Evolutionary conservation across 2,113 vertebrate species (phyloP).

Genomic region (Anser cygnoides): DNA sequence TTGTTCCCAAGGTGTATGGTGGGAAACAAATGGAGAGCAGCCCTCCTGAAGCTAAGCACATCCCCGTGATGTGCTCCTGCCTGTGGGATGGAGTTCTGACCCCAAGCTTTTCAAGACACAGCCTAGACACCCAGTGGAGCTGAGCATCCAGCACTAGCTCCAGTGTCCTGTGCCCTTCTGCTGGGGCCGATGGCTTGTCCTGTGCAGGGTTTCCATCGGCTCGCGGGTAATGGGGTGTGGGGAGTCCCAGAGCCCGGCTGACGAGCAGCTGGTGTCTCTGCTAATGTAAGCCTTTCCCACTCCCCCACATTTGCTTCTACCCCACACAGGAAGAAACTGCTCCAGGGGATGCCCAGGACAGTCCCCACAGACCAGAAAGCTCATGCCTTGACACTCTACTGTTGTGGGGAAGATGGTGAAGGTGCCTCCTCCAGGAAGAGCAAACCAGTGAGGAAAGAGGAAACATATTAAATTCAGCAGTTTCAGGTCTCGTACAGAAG

Average conservation of each 20-base stretch:
- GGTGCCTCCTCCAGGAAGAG: neutral
- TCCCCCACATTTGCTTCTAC: neutral
- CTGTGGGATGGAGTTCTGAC: neutral
- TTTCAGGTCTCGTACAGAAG: neutral
- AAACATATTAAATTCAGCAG: neutral
- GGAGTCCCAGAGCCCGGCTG: neutral
- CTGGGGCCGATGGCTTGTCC: neutral
- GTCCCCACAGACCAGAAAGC: neutral
- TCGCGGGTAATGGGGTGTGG: neutral
- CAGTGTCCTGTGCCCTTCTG: neutral
- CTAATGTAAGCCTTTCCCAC: neutral
- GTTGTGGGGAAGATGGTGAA: neutral
- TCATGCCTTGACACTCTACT: neutral
- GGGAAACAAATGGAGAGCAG: neutral
- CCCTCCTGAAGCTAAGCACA: neutral
- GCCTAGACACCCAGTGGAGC: neutral
- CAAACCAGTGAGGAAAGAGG: neutral
- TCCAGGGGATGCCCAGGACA: neutral
- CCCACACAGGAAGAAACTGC: neutral
- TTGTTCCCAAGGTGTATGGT: neutral
- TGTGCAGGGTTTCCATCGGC: neutral
- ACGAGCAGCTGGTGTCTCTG: neutral
- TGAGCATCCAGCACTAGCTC: neutral
- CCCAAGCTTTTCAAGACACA: neutral
- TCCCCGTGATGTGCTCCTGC: fast-evolving